These are phyloP conservation scores for Hemiscyllium ocellatum DNA, from an alignment of 2,113 vertebrate species.

Conservation along the genomic window DNA sequence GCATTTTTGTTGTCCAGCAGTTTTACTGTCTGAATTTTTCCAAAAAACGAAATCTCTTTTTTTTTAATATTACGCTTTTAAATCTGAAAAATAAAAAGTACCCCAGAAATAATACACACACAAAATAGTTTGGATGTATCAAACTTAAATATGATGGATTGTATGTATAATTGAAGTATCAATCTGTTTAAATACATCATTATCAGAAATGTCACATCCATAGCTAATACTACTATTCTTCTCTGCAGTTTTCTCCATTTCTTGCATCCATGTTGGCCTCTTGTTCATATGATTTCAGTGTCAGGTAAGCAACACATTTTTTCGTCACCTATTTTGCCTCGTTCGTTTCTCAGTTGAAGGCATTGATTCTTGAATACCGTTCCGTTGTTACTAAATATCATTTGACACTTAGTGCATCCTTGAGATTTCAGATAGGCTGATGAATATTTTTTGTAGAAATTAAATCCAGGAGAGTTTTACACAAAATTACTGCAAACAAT, in stretches of 20 bases:
- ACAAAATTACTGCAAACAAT: background rate
- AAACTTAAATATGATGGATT: background rate
- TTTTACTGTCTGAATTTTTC: background rate
- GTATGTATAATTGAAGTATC: background rate
- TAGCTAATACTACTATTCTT: constrained; percentile 17
- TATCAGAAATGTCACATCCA: background rate
- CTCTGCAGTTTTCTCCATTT: constrained; percentile 86
- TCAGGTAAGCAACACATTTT: constrained; percentile 66
- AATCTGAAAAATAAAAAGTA: background rate
- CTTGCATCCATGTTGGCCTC: constrained; percentile 69
- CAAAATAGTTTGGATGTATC: background rate
- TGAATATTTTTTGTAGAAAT: background rate
- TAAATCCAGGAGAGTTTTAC: background rate
- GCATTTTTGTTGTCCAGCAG: background rate
- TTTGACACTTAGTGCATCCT: background rate
- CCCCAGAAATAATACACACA: background rate
- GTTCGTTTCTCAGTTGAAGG: background rate
- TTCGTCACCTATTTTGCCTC: constrained; percentile 24
- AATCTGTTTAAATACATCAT: background rate
- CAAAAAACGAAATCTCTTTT: background rate
- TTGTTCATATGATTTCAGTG: constrained; percentile 94
- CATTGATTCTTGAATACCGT: background rate
- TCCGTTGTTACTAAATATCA: background rate
- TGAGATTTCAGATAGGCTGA: background rate
- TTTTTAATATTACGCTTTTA: background rate